A percentile compares a stretch with the other conserved stretches of the same genome.
Conservation (phyloP, 2,113 vertebrate genomes). For the Oncorhynchus clarkii region DNA sequence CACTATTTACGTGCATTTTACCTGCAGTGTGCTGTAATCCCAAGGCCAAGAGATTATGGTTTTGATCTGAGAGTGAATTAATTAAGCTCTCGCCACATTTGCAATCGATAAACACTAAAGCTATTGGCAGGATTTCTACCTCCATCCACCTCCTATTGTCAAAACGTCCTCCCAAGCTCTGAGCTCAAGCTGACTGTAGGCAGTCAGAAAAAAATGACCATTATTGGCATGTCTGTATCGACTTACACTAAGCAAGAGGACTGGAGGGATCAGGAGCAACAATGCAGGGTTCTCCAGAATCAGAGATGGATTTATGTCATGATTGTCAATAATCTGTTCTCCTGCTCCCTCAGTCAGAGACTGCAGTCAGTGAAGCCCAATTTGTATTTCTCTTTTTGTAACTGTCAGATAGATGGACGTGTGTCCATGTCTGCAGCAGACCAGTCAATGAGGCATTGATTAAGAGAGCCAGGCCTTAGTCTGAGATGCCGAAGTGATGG, state of each 20-base stretch:
- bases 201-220: conserved; percentile 50
- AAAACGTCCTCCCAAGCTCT: conserved; percentile 58
- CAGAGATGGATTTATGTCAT: conserved; percentile 64
- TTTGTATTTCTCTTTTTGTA: conserved; percentile 62
- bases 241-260: conserved; percentile 38
- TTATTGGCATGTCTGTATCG: conserved; percentile 52
- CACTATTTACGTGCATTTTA: conserved; percentile 22
- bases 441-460: conserved; percentile 73
- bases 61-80: conserved; percentile 74
- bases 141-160: conserved; percentile 51
- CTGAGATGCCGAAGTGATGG: conserved; percentile 63
- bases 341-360: conserved; percentile 48
- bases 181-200: conserved; percentile 42
- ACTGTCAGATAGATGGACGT: conserved; percentile 65
- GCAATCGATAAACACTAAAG: conserved; percentile 74
- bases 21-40: conserved; percentile 47
- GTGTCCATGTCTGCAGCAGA: conserved; percentile 60
- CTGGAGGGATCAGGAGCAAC: conserved; percentile 37
- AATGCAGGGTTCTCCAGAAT: conserved; percentile 55
- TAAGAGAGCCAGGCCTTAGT: conserved; percentile 46
- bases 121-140: conserved; percentile 49
- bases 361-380: conserved; percentile 46
- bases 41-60: conserved; percentile 64
- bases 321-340: conserved; percentile 67
- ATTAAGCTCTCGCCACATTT: conserved; percentile 71